These are phyloP conservation scores for Papilio polyxenes DNA, from an alignment of 1,140 invertebrate species.

Conservation along the genomic window DNA sequence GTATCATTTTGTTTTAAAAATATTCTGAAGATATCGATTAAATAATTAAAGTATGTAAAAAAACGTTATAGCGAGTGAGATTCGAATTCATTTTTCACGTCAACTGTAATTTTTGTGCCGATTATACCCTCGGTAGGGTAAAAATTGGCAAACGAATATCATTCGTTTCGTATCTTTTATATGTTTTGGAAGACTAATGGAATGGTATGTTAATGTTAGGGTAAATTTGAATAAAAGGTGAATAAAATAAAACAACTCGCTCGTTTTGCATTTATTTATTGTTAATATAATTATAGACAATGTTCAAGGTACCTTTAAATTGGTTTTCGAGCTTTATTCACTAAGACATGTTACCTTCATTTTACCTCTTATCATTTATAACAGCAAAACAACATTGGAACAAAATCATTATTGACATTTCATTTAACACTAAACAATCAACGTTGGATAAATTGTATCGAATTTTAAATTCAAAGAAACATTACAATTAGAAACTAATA, in stretches of 20 bases:
- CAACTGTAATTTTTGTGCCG: too few species aligned
- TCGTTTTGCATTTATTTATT: conserved; percentile 78
- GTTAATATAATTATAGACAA: conserved; percentile 81
- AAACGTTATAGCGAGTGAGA: too few species aligned
- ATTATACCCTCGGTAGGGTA: too few species aligned
- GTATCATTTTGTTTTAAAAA: too few species aligned
- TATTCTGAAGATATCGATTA: too few species aligned
- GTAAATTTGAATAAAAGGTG: not conserved
- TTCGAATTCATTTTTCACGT: too few species aligned
- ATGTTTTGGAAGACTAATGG: not conserved
- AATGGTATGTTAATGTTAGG: not conserved
- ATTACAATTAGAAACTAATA: conserved; percentile 72
- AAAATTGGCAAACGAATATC: too few species aligned
- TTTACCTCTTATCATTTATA: conserved; percentile 72
- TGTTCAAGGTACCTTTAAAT: conserved; percentile 81
- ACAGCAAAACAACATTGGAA: conserved; percentile 77
- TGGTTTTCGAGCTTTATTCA: conserved; percentile 79
- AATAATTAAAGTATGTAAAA: too few species aligned
- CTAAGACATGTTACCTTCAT: conserved; percentile 76
- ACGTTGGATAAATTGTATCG: conserved; percentile 77
- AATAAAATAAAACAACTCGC: conserved; percentile 57
- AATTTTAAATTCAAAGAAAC: conserved; percentile 77
- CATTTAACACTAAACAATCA: conserved; percentile 70
- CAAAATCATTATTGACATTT: conserved; percentile 60
- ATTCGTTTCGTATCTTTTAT: too few species aligned